Conservation (phyloP, 30 jellyfish, hydroid and myxozoan genomes). For the Euphysa ruthae region DNA sequence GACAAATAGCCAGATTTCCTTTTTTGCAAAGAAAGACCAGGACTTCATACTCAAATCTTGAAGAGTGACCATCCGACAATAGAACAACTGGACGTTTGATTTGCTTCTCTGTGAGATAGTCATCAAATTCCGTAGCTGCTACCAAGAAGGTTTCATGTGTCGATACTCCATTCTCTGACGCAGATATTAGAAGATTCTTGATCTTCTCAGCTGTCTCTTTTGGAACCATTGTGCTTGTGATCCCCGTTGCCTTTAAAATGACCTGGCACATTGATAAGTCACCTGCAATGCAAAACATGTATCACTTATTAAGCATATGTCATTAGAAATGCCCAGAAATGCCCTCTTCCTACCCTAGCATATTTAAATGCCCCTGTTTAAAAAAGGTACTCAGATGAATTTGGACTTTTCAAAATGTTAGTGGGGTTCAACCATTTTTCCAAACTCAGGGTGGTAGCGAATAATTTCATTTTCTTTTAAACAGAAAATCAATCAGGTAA, state of each 20-base stretch:
- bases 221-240: not conserved
- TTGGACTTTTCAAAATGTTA: no score
- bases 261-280: not conserved
- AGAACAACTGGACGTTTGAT: constrained; percentile 14
- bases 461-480: no score
- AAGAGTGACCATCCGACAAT: constrained; percentile 20
- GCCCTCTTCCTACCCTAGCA: no score
- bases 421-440: no score
- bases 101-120: not conserved
- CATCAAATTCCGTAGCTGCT: not conserved
- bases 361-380: no score
- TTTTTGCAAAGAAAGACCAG: not conserved
- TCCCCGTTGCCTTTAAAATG: not conserved
- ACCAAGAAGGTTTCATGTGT: not conserved
- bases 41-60: constrained; percentile 15
- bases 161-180: not conserved
- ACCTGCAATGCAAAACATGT: no score
- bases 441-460: no score
- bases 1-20: not conserved
- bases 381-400: no score
- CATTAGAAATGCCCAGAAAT: no score
- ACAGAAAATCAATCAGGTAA: no score
- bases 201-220: not conserved
- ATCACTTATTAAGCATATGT: no score
- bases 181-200: not conserved